Evolutionary conservation across 2,113 vertebrate genomes (phyloP).

Genomic region (Eublepharis macularius): DNA sequence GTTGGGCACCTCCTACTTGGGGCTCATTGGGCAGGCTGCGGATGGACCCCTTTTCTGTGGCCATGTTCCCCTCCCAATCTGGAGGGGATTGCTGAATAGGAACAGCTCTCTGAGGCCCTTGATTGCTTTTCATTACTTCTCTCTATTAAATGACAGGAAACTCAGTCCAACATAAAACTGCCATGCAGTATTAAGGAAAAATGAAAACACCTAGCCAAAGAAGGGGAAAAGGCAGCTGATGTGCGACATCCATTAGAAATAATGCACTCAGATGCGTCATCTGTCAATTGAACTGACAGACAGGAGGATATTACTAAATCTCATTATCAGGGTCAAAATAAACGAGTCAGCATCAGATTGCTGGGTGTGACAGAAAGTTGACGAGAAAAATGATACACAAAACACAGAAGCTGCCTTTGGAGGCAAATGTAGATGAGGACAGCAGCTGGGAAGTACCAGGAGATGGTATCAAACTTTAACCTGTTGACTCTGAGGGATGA

Average conservation of each 20-base stretch:
- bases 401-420: background rate
- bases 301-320: constrained; percentile 51
- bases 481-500: background rate
- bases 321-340: constrained; percentile 55
- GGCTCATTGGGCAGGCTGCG: too few species aligned
- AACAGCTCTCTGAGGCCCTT: background rate
- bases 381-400: constrained; percentile 37
- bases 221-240: background rate
- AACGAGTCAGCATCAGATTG: constrained; percentile 40
- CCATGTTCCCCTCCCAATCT: too few species aligned
- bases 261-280: constrained; percentile 42
- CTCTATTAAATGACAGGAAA: background rate
- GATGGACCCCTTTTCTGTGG: too few species aligned
- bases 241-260: constrained; percentile 12
- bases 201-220: constrained; percentile 6
- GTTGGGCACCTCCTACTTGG: too few species aligned
- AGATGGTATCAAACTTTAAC: background rate
- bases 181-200: constrained; percentile 31
- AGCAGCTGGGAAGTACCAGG: background rate
- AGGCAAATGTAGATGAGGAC: background rate
- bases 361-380: constrained; percentile 48
- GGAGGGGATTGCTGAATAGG: background rate
- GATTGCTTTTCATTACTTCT: background rate
- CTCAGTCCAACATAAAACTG: background rate
- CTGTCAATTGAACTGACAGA: constrained; percentile 49